Evolutionary conservation across 2,113 vertebrate genomes (phyloP), one percentile per base, ranked within the genome.

Genomic region (Lepisosteus oculatus): DNA sequence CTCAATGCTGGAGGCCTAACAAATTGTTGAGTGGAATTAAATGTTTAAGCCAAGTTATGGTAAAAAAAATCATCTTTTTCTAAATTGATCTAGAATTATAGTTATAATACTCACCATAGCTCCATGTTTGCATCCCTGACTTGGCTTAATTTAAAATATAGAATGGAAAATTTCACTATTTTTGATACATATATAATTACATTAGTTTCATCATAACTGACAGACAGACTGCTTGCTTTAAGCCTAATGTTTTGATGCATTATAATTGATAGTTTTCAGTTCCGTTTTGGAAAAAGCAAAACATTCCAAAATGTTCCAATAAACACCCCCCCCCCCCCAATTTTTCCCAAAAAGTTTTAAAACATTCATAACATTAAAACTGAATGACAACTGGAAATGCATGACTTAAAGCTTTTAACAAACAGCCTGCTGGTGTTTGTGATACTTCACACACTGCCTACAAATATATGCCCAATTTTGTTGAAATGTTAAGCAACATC

Each of bases 1-100:
- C 81, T 99, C 97, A 65, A 99, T 97, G 84, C 95, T 98, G 67
- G 96, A 99, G 0, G 96, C 96, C 97, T 99, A 83, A 68, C 17
- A 4, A 45, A 56, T 29, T 66, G 29, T 71, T n/a, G n/a, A 54
- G 11, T 13, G 47, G 17, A 0, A 51, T 12, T 29, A 7, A 65
- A 71, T 1, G 17, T 41, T 15, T 6, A 11, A 3, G 15, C 13
- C 11, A 6, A 45, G 47, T 71, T 61, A 11, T 41, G 29, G 42
- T 54, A 15, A 6, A 45, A 12, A 7, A 7, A 61, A n/a, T 29
- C 29, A 44, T 54, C 55, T 65, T 42, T 9, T 55, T 67, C 56
- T 54, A 55, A 43, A 13, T n/a, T 67, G 3, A 55, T 45, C 7
- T 29, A 47, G 42, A 54, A 3, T 17, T 42, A 4, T 17, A 55